phyloP scores from a whole-genome alignment of 2,888 invertebrate species.

The Athetis lepigone region DNA sequence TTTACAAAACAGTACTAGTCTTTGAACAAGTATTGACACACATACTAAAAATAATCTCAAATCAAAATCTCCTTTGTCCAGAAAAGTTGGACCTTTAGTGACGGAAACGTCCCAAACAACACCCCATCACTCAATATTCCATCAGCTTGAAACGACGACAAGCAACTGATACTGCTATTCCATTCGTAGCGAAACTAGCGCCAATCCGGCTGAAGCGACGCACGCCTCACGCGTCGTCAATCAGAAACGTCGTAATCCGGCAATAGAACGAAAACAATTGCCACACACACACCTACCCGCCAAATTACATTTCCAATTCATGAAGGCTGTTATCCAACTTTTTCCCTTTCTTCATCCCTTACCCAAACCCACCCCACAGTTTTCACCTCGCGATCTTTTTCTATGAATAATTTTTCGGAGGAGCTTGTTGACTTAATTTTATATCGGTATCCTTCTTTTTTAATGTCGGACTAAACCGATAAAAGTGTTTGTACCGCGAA shows the following conservation, averaged over 20 bases:
- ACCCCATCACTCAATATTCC: slow-evolving; percentile 53
- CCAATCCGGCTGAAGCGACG: slow-evolving; percentile 33
- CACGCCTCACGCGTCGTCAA: slow-evolving; percentile 70
- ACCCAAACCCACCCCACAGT: slow-evolving; percentile 61
- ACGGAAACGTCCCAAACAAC: slow-evolving; percentile 8
- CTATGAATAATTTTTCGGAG: slow-evolving; percentile 88
- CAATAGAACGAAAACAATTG: slow-evolving; percentile 83
- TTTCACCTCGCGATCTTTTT: slow-evolving; percentile 81
- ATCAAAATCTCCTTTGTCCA: not conserved
- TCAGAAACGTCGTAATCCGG: slow-evolving; percentile 78
- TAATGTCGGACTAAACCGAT: slow-evolving; percentile 61
- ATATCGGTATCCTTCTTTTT: slow-evolving; percentile 81
- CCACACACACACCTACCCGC: slow-evolving; percentile 78
- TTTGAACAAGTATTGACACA: too few species aligned
- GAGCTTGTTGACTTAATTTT: slow-evolving; percentile 90
- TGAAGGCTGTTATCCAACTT: slow-evolving; percentile 84
- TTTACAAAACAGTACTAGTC: too few species aligned
- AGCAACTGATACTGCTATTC: slow-evolving; percentile 44
- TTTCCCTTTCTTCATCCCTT: slow-evolving; percentile 70
- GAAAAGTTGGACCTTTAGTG: not conserved
- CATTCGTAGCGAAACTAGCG: slow-evolving; percentile 37
- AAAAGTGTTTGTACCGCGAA: slow-evolving; percentile 57
- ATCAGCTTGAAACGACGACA: slow-evolving; percentile 46
- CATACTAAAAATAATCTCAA: not conserved
- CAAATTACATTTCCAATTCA: slow-evolving; percentile 91